A percentile compares a stretch with the other conserved stretches of the same genome.
phyloP scores from a whole-genome alignment of 2,797 vertebrate genomes.

The Gadopsis marmoratus region DNA sequence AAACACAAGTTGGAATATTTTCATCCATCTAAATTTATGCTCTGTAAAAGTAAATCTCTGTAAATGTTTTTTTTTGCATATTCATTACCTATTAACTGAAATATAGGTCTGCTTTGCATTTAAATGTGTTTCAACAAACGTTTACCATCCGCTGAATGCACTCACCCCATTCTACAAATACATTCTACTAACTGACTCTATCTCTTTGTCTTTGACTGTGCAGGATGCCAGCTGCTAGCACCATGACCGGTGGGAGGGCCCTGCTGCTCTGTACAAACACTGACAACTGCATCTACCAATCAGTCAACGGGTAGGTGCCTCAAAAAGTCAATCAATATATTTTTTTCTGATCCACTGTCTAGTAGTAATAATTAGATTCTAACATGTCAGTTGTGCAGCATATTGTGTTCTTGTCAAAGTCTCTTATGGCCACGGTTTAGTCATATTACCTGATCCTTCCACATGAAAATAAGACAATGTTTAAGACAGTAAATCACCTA shows the following conservation, averaged over 20 bases:
- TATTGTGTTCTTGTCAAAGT: background rate
- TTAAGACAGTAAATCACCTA: background rate
- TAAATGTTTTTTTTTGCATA: slow-evolving; percentile 9
- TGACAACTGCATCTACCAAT: slow-evolving; percentile 89
- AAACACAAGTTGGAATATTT: slow-evolving; percentile 19
- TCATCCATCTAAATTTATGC: background rate
- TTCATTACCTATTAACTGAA: background rate
- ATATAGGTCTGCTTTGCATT: slow-evolving; percentile 1
- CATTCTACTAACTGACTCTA: slow-evolving; percentile 16
- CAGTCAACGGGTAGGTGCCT: slow-evolving; percentile 84
- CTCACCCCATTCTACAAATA: background rate
- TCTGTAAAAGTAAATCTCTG: background rate
- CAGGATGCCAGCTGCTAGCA: slow-evolving; percentile 90
- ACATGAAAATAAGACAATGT: background rate
- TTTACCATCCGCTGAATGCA: background rate
- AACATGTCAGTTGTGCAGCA: background rate
- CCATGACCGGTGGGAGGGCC: slow-evolving; percentile 88
- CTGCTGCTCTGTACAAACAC: slow-evolving; percentile 88
- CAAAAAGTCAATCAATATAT: background rate
- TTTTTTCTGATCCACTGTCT: background rate
- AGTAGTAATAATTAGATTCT: background rate
- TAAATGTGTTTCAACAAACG: background rate
- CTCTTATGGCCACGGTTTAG: background rate
- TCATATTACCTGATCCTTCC: background rate
- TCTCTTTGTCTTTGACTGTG: slow-evolving; percentile 55